Base-by-base conservation (phyloP, 2,113 vertebrate species). In the Holacanthus passer region DNA sequence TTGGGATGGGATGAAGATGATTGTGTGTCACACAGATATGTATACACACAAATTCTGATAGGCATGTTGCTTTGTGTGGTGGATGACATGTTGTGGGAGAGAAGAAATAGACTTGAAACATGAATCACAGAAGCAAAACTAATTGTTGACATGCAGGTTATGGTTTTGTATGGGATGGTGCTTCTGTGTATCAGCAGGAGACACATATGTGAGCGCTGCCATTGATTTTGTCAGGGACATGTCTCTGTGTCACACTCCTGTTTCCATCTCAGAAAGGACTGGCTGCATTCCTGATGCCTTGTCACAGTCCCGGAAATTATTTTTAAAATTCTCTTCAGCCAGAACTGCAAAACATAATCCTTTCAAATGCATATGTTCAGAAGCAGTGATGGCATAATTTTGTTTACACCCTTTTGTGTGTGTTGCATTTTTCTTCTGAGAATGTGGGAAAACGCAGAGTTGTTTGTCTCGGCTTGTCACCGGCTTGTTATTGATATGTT, bases 61-160 rank as follows among this genome's bases (percentile, higher is more conserved):
- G 58, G 12, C 0, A 27, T 1, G 1, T 43, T 0, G 9, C 22
- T 37, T 29, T 14, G 1, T n/a, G 19, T 3, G 2, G 0, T 29
- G 11, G 0, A 62, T 56, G 66, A 56, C 22, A 17, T 19, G 60
- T 50, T 20, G 52, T 17, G 0, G 39, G 69, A 14, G 37, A 32
- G 24, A 1, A 16, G 22, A 39, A 56, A 58, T 19, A 24, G 0
- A 48, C 52, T 58, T 19, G 19, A 73, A 53, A 58, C 48, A 45
- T n/a, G 45, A 55, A 60, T 37, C 41, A 31, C 35, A 76, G 55
- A 3, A 53, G 20, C 8, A 2, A 47, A 37, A 13, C 1, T 5
- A 32, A 73, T 66, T 13, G 4, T 22, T 75, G 70, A 68, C 53
- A 35, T 37, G 32, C 71, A 62, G 55, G 45, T 53, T 50, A 16